Conservation (phyloP, 2,888 invertebrate genomes). For the Mayetiola destructor region DNA sequence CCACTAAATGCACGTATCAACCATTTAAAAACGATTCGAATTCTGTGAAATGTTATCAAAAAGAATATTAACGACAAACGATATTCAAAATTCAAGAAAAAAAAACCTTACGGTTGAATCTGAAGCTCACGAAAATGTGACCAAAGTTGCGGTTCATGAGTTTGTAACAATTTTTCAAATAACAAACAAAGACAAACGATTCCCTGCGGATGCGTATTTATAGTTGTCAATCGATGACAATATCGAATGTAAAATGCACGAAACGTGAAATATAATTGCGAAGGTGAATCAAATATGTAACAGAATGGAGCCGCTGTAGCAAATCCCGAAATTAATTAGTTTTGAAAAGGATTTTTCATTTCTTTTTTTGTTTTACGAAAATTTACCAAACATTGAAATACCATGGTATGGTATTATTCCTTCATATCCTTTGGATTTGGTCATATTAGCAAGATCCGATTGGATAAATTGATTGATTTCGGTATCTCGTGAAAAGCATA, state of each 20-base stretch:
- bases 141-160: conserved; percentile 81
- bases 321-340: no score
- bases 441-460: conserved; percentile 30
- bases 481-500: conserved; percentile 83
- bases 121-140: conserved; percentile 77
- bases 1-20: conserved; percentile 92
- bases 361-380: no score
- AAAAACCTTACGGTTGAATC: conserved; percentile 67
- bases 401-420: conserved; percentile 91
- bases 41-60: conserved; percentile 41
- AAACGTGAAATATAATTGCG: conserved; percentile 76
- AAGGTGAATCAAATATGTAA: conserved; percentile 79
- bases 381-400: conserved; percentile 89
- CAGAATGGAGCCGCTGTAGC: conserved; percentile 85
- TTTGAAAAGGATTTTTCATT: no score
- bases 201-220: conserved; percentile 86
- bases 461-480: conserved; percentile 61
- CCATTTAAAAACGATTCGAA: conserved; percentile 90
- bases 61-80: neutral
- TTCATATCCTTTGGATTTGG: conserved; percentile 33
- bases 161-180: conserved; percentile 79
- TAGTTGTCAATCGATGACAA: conserved; percentile 81
- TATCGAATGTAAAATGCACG: conserved; percentile 81
- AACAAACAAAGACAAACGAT: conserved; percentile 78
- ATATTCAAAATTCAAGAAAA: neutral